Base-by-base conservation (phyloP, 2,888 invertebrate genomes). In the Eupithecia subumbrata region DNA sequence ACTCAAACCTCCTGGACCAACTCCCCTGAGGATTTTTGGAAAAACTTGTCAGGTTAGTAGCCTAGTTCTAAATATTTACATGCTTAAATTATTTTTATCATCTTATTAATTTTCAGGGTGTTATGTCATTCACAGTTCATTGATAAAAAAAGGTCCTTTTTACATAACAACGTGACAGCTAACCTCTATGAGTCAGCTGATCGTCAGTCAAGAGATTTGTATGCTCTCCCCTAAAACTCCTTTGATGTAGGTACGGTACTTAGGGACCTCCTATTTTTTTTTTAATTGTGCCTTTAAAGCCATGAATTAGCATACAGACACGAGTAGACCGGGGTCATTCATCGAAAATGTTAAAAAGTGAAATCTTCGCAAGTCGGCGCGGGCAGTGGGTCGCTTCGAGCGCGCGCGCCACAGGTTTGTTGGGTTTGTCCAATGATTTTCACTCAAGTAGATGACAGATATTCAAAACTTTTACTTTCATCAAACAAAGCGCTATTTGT, bases 1-100 rank as follows among this genome's bases (percentile, higher is more conserved):
- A 95, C 96, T 96, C 87, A 96, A 96, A 95, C 95, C 95, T 86
- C 95, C 96, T 87, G 96, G 96, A 95, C 95, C 96, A 91, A 95
- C 95, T 87, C 94, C 94, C 82, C 89, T 93, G 88, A 91, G 94
- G 88, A 93, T 94, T 92, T 94, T 94, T 91, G 94, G 94, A 91
- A 93, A 92, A 88, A 92, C 92, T 84, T 94, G 92, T 89, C 94
- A 94, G 94, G 94, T 95, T 86, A 93, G 93, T 77, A 79, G 43
- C 40, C 11, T 43, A 72, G 8, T 69, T 69, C 71, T 18, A 74
- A 73, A 64, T 81, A 72, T 76, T 70, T 70, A 68, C 69, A 71
- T 69, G 70, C 9, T 30, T 9, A 8, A 73, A 69, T 52, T 48
- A 67, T 48, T 68, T 40, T 30, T 71, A 69, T 18, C 18, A 34